These are phyloP conservation scores for Halocaridina rubra DNA, from an alignment of 2,888 invertebrate species.

Conservation along the genomic window DNA sequence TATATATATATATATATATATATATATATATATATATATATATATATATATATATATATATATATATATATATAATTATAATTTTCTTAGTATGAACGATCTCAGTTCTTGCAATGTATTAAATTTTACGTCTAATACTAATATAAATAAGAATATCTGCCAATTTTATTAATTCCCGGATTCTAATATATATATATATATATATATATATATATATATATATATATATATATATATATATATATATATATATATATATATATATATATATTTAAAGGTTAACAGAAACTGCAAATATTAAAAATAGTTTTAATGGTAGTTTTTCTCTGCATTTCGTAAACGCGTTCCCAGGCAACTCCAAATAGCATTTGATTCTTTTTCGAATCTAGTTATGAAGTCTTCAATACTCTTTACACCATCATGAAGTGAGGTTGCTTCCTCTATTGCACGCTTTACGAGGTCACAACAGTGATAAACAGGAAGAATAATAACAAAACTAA, in stretches of 20 bases:
- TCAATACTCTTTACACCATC: neutral
- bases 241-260: constrained; percentile 30
- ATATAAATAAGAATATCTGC: too few species aligned
- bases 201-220: constrained; percentile 24
- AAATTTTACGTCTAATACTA: too few species aligned
- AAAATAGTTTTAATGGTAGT: neutral
- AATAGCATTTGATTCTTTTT: neutral
- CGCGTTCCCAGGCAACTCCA: neutral
- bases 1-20: neutral
- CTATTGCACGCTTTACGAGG: neutral
- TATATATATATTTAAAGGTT: neutral
- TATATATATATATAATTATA: neutral
- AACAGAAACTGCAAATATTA: neutral
- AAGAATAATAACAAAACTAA: too few species aligned
- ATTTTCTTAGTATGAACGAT: too few species aligned
- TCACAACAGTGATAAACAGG: too few species aligned
- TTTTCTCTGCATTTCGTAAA: neutral
- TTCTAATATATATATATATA: constrained; percentile 10
- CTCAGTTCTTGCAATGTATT: too few species aligned
- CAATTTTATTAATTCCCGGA: too few species aligned
- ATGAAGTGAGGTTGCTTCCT: neutral
- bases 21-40: neutral
- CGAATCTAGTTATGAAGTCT: neutral
- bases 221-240: constrained; percentile 25
- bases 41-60: neutral